These are phyloP conservation scores for Nautilus pompilius DNA, from an alignment of 1,140 invertebrate genomes.

Conservation along the genomic window DNA sequence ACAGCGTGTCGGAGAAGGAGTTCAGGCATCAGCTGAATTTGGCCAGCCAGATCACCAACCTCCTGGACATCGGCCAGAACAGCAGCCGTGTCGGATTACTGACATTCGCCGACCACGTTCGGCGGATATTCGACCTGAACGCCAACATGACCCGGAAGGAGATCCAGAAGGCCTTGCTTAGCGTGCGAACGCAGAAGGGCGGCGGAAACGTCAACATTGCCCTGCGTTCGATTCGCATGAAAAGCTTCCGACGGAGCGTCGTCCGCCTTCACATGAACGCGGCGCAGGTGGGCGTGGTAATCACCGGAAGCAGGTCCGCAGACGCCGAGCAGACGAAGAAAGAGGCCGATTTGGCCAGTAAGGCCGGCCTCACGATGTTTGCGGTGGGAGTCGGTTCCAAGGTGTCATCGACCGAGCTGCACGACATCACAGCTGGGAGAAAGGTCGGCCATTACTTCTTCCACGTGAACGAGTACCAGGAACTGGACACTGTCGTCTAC, in stretches of 20 bases:
- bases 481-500: not conserved
- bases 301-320: constrained; percentile 19
- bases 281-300: constrained; percentile 25
- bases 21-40: constrained; percentile 32
- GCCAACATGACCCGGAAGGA: constrained; percentile 17
- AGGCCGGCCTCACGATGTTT: constrained; percentile 28
- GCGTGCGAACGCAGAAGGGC: constrained; percentile 21
- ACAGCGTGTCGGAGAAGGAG: constrained; percentile 17
- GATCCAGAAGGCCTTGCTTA: constrained; percentile 17
- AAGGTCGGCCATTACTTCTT: not conserved
- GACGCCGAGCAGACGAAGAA: constrained; percentile 18
- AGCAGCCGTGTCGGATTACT: constrained; percentile 27
- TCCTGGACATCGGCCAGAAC: constrained; percentile 24
- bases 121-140: constrained; percentile 24
- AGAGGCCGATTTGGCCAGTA: constrained; percentile 22
- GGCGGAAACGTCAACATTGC: constrained; percentile 24
- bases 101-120: constrained; percentile 25
- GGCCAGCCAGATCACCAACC: constrained; percentile 23
- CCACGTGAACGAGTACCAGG: not conserved
- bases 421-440: constrained; percentile 11
- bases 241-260: constrained; percentile 28
- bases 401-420: constrained; percentile 16
- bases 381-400: constrained; percentile 20
- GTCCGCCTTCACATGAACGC: constrained; percentile 14
- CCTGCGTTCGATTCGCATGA: constrained; percentile 28